Percentiles rank a stretch among this genome's conserved stretches.
Evolutionary conservation across 2,888 invertebrate species (phyloP).

Genomic region (Hololepta plana): DNA sequence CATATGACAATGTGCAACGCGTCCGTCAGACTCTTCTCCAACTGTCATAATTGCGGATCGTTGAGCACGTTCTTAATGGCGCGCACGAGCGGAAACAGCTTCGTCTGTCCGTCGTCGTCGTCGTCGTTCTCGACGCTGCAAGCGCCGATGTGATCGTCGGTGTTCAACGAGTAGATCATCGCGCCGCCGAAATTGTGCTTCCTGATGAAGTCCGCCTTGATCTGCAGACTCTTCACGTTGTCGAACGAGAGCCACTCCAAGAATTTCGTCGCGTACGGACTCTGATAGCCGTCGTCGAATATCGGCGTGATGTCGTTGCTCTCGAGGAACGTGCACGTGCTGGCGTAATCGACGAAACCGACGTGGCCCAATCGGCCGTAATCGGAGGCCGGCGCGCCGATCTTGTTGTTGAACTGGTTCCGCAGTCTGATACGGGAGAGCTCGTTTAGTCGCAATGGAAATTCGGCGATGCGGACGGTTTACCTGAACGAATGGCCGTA

Average conservation of each 20-base stretch:
- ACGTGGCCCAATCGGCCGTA: constrained; percentile 43
- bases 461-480: constrained; percentile 11
- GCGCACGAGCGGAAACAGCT: constrained; percentile 25
- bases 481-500: constrained; percentile 68
- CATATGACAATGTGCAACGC: constrained; percentile 13
- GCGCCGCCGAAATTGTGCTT: constrained; percentile 52
- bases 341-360: constrained; percentile 56
- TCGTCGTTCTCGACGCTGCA: constrained; percentile 26
- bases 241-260: constrained; percentile 77
- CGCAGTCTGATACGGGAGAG: constrained; percentile 31
- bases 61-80: constrained; percentile 13
- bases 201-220: constrained; percentile 42
- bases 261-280: constrained; percentile 54
- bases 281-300: constrained; percentile 50
- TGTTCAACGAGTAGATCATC: constrained; percentile 69
- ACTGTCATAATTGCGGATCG: constrained; percentile 19
- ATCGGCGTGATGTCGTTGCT: constrained; percentile 32
- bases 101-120: constrained; percentile 18
- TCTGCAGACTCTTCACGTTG: constrained; percentile 45
- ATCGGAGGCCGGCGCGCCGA: constrained; percentile 53
- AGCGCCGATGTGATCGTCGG: constrained; percentile 51
- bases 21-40: constrained; percentile 15
- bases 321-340: constrained; percentile 47
- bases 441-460: constrained; percentile 3
- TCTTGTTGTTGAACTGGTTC: constrained; percentile 43